A percentile compares a stretch with the other conserved stretches of the same genome.
Evolutionary conservation across 2,888 invertebrate species (phyloP).

Genomic region (Strigamia maritima): DNA sequence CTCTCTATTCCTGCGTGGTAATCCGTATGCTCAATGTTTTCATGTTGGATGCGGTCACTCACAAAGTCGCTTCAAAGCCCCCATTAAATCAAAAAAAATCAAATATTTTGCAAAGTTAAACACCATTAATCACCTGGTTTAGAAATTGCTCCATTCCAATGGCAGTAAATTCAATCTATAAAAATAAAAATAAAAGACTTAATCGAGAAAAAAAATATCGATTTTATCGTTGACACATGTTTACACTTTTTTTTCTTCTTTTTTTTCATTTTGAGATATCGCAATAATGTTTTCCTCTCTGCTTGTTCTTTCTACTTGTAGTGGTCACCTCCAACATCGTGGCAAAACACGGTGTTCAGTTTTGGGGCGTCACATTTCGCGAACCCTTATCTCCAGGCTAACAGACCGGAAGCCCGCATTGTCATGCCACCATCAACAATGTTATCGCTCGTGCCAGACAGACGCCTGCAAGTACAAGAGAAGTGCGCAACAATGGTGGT

Average conservation of each 20-base stretch:
- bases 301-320: neutral
- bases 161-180: too few species aligned
- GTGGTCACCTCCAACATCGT: neutral
- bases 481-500: neutral
- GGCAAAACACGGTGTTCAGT: neutral
- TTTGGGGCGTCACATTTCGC: neutral
- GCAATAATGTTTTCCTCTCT: neutral
- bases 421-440: constrained; percentile 4
- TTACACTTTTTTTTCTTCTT: neutral
- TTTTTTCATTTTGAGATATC: neutral
- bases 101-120: too few species aligned
- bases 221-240: neutral
- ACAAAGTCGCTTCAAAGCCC: too few species aligned
- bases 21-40: neutral
- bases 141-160: too few species aligned
- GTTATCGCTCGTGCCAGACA: constrained; percentile 4
- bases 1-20: neutral
- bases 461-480: constrained; percentile 4
- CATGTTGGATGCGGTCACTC: too few species aligned
- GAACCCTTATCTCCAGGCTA: constrained; percentile 4
- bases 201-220: neutral
- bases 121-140: too few species aligned
- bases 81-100: too few species aligned
- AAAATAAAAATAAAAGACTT: neutral
- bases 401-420: constrained; percentile 4